Evolutionary conservation across 2,113 vertebrate species (phyloP).

Genomic region (Zapornia atra): DNA sequence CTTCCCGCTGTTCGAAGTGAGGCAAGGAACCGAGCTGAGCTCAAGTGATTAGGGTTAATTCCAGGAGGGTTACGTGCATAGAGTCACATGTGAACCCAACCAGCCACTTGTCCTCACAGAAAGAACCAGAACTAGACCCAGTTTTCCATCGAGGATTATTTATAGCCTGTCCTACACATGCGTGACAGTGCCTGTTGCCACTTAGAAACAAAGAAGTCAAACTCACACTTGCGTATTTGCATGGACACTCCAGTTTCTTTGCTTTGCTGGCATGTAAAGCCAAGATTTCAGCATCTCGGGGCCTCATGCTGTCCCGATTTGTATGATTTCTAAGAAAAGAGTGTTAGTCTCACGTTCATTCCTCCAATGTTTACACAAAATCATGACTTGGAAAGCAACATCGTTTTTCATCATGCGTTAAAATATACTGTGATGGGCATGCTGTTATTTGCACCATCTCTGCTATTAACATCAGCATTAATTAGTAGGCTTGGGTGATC

Average conservation of each 20-base stretch:
- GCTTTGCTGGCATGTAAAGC: not conserved
- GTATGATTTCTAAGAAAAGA: not conserved
- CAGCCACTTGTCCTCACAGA: not conserved
- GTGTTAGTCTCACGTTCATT: not conserved
- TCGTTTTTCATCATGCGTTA: not conserved
- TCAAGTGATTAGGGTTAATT: not conserved
- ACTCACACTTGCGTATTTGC: not conserved
- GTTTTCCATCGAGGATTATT: slow-evolving; percentile 1
- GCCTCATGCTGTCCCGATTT: not conserved
- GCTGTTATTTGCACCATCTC: not conserved
- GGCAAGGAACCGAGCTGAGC: not conserved
- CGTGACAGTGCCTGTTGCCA: not conserved
- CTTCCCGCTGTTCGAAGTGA: not conserved
- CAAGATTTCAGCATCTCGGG: slow-evolving; percentile 5
- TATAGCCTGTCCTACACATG: not conserved
- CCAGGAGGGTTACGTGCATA: not conserved
- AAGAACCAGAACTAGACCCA: not conserved
- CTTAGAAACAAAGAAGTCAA: slow-evolving; percentile 38
- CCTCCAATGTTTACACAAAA: not conserved
- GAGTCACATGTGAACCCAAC: not conserved
- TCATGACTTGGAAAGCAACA: not conserved
- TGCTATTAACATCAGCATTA: not conserved
- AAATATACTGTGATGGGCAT: not conserved
- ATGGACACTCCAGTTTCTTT: not conserved
- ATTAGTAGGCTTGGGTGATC: not conserved